Conservation (phyloP, 2,113 vertebrate genomes). For the Notechis scutatus region DNA sequence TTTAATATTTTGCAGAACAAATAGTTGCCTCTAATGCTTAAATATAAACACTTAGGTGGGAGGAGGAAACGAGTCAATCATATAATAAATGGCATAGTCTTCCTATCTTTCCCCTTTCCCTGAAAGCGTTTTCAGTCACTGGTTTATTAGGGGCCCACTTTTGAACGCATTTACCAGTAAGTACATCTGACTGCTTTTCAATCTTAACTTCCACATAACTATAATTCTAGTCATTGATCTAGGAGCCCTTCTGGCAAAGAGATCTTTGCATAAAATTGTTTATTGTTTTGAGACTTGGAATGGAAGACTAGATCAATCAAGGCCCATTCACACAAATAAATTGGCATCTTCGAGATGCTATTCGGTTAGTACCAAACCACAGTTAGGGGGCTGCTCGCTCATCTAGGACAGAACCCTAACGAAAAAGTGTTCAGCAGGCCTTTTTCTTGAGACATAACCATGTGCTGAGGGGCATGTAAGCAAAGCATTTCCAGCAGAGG, state of each 20-base stretch:
- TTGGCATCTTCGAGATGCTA: background rate
- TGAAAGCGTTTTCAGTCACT: background rate
- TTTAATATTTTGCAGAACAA: background rate
- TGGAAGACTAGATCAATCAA: background rate
- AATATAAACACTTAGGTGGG: background rate
- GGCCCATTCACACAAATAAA: background rate
- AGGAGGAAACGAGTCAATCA: background rate
- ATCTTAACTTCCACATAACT: background rate
- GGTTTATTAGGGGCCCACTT: background rate
- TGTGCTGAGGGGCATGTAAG: background rate
- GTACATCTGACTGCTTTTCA: background rate
- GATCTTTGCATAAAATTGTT: background rate
- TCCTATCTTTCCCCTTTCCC: background rate
- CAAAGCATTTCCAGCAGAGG: background rate
- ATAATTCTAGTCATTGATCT: background rate
- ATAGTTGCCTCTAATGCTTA: background rate
- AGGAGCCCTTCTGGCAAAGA: background rate
- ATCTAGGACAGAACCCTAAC: background rate
- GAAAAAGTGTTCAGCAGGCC: background rate
- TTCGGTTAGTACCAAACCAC: background rate
- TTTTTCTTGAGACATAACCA: background rate
- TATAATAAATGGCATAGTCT: background rate
- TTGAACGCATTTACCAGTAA: background rate
- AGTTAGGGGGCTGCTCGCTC: background rate
- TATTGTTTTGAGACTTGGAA: background rate